Evolutionary conservation across 2,113 vertebrate species (phyloP).

Genomic region (Tricholaema leucomelas): DNA sequence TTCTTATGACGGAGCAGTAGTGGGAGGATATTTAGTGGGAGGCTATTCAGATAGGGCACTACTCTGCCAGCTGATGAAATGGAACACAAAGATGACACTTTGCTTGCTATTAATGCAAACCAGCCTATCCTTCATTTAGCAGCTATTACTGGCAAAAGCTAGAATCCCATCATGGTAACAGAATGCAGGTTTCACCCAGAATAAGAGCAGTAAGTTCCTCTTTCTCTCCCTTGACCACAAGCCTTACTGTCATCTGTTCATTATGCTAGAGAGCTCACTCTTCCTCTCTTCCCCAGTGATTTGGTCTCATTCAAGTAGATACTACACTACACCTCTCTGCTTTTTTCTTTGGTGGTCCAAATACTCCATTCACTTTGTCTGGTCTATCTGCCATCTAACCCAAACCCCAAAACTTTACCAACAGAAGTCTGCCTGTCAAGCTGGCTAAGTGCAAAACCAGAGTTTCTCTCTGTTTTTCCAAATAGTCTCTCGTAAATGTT

Average conservation of each 20-base stretch:
- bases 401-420: background rate
- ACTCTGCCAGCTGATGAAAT: background rate
- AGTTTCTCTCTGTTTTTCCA: background rate
- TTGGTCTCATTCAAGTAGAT: background rate
- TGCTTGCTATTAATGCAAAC: background rate
- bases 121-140: background rate
- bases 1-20: background rate
- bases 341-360: background rate
- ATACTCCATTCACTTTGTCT: background rate
- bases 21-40: background rate
- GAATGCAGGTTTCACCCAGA: background rate
- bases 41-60: background rate
- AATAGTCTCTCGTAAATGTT: background rate
- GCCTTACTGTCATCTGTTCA: background rate
- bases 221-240: background rate
- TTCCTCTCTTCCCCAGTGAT: background rate
- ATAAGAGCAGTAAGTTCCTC: background rate
- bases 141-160: background rate
- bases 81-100: background rate
- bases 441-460: background rate
- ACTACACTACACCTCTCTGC: background rate
- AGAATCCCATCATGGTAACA: background rate
- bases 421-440: background rate
- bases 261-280: background rate
- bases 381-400: background rate